Base-by-base conservation (phyloP, 2,888 invertebrate species). In the Petrolisthes manimaculis region DNA sequence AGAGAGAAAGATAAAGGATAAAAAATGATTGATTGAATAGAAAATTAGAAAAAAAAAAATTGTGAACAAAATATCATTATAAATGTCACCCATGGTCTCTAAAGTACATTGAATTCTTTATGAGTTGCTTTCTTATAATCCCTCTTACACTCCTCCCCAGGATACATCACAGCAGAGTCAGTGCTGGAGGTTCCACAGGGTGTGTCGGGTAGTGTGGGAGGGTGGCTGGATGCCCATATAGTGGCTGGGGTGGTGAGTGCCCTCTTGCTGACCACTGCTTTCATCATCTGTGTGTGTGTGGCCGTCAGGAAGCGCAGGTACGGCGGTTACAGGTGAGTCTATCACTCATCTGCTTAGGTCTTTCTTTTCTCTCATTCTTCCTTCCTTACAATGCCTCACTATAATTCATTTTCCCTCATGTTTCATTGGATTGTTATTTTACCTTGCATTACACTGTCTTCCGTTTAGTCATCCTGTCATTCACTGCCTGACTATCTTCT, bases 171-270 rank as follows among this genome's bases (percentile, higher is more conserved):
- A n/a, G 86, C 89, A 2, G 89, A 89, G 74, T 61, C 83, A 4
- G 89, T 89, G 21, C 86, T 86, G 75, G 89, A 89, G 67, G 79
- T 89, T 37, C 37, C 37, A 37, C 37, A 37, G 37, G 37, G 37
- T 0, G 71, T 71, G 74, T 9, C 81, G 75, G 81, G 81, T 71
- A 71, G 80, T 5, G 24, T 74, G 1, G 83, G 77, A 4, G 78
- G 53, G 12, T 86, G 86, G 89, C 37, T 90, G 56, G 89, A 89
- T 74, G 89, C 89, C 4, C 90, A 90, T 61, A 84, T 90, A 51
- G 89, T 90, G 55, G 90, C 90, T 5, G 90, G 90, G n/a, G 85
- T 89, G 9, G 86, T 90, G 56, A 90, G 90, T 67, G 90, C 90
- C 8, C 84, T 90, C 37, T 86, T 90, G 14, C 82, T 90, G n/a